These are phyloP conservation scores for Pyrocoelia pectoralis DNA, from an alignment of 2,888 invertebrate genomes.

Conservation along the genomic window DNA sequence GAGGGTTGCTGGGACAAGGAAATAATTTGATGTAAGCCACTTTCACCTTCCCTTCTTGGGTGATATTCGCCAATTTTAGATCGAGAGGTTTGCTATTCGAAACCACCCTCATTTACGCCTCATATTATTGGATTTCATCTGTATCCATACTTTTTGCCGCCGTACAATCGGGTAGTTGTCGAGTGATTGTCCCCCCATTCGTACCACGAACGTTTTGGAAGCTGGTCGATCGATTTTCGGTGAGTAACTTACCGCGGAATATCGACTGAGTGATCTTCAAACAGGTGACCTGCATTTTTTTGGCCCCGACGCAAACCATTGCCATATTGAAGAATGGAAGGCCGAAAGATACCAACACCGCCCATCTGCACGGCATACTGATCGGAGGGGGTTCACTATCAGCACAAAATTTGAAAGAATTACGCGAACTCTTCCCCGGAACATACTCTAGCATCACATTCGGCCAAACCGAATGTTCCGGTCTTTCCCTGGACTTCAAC, in stretches of 20 bases:
- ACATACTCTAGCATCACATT: constrained; percentile 49
- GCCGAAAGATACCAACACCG: constrained; percentile 51
- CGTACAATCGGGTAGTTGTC: no score
- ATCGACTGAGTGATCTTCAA: constrained; percentile 41
- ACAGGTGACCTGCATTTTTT: constrained; percentile 45
- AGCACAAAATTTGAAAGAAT: constrained; percentile 40
- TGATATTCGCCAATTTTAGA: neutral
- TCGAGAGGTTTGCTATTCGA: constrained; percentile 34
- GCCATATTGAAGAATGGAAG: constrained; percentile 46
- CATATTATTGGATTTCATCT: no score
- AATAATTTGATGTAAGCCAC: neutral
- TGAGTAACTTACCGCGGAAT: no score
- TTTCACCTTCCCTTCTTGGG: neutral
- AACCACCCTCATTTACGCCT: no score
- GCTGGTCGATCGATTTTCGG: no score
- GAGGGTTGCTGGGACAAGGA: constrained; percentile 19
- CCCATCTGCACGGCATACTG: constrained; percentile 43
- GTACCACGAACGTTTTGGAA: no score
- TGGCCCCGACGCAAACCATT: constrained; percentile 46
- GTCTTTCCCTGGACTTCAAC: neutral
- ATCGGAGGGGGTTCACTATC: constrained; percentile 50
- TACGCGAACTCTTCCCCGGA: constrained; percentile 52
- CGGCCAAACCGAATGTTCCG: constrained; percentile 51
- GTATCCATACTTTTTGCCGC: no score
- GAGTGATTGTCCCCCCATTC: no score